These are phyloP conservation scores for Porphyrio hochstetteri DNA, from an alignment of 2,113 vertebrate species.

Conservation along the genomic window DNA sequence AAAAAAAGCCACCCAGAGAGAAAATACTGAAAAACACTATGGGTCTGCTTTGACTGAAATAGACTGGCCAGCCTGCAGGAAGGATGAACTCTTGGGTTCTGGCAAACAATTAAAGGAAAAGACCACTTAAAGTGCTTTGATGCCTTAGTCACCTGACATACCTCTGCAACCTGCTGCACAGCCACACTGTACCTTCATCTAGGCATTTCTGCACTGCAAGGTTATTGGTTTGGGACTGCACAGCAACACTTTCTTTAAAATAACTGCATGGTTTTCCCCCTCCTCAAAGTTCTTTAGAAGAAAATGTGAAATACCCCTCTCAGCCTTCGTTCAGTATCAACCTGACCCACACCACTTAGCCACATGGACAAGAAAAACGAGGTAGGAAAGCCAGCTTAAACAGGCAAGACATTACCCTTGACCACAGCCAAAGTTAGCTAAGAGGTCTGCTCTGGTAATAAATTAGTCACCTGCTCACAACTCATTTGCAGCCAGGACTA, in stretches of 20 bases:
- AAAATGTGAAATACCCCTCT: slow-evolving; percentile 51
- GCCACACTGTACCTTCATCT: slow-evolving; percentile 50
- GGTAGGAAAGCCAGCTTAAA: slow-evolving; percentile 28
- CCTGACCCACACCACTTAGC: slow-evolving; percentile 10
- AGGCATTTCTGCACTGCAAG: slow-evolving; percentile 53
- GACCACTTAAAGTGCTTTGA: background rate
- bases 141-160: slow-evolving; percentile 29
- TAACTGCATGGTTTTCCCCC: slow-evolving; percentile 20
- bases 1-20: background rate
- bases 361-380: slow-evolving; percentile 28
- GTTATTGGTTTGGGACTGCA: slow-evolving; percentile 37
- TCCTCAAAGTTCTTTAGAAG: slow-evolving; percentile 32
- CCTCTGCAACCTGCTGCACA: slow-evolving; percentile 32
- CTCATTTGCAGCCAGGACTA: background rate
- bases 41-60: slow-evolving; percentile 21
- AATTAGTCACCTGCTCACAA: background rate
- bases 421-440: background rate
- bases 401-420: background rate
- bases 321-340: background rate
- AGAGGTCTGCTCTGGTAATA: background rate
- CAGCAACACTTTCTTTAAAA: slow-evolving; percentile 55
- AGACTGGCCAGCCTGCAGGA: background rate
- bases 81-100: background rate
- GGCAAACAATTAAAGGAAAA: background rate
- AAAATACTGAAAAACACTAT: background rate